These are phyloP conservation scores for Rallus limicola DNA, from an alignment of 2,113 vertebrate species.

Conservation along the genomic window DNA sequence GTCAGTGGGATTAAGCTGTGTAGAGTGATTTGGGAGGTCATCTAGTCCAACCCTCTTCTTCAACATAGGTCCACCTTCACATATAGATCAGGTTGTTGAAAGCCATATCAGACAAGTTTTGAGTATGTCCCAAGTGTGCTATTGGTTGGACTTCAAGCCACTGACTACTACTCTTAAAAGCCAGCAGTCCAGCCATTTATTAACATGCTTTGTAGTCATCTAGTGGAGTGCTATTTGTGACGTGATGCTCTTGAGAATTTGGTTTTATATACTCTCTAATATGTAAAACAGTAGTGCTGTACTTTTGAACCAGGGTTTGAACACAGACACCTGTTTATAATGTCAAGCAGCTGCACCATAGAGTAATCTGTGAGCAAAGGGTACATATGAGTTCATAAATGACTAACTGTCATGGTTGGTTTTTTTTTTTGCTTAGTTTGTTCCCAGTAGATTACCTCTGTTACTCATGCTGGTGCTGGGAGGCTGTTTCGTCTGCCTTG, in stretches of 20 bases:
- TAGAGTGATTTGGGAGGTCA: not conserved
- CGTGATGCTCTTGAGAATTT: not conserved
- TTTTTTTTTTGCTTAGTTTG: not conserved
- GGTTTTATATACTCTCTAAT: not conserved
- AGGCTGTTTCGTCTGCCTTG: not conserved
- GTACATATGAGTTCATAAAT: not conserved
- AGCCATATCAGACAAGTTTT: not conserved
- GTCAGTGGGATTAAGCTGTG: not conserved
- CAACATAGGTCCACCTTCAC: not conserved
- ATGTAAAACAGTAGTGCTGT: not conserved
- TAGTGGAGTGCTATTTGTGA: not conserved
- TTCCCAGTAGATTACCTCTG: not conserved
- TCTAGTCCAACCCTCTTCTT: not conserved
- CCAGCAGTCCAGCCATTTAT: not conserved
- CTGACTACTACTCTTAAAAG: not conserved
- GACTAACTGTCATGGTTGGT: not conserved
- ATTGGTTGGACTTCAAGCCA: not conserved
- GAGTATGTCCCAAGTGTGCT: not conserved
- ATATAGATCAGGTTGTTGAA: not conserved
- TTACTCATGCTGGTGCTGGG: not conserved
- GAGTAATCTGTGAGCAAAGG: not conserved
- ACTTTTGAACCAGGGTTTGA: not conserved
- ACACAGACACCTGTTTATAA: not conserved
- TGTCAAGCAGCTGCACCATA: not conserved
- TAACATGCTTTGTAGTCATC: not conserved